Percentiles rank a stretch among this genome's conserved stretches.
phyloP scores from a whole-genome alignment of 2,888 invertebrate species.

The Machimus rusticus region DNA sequence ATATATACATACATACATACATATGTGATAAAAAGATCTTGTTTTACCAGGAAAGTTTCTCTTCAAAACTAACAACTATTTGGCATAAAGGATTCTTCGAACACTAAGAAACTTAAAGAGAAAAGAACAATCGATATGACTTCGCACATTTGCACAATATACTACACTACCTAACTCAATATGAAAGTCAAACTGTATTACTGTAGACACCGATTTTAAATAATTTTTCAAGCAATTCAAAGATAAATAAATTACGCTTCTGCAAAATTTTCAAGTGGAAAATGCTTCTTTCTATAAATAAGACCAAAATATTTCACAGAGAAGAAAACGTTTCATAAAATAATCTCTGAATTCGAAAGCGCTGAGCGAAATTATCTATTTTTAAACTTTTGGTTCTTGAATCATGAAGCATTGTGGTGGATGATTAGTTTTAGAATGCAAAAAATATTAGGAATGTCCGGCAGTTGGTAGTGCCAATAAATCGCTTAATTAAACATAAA shows the following conservation, averaged over 20 bases:
- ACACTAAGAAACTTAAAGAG: too few species aligned
- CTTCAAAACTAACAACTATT: neutral
- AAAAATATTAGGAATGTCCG: neutral
- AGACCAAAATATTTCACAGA: constrained; percentile 67
- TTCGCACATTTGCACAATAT: too few species aligned
- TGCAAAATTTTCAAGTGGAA: constrained; percentile 64
- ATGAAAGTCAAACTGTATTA: neutral
- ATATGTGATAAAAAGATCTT: neutral
- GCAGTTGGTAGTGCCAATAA: neutral
- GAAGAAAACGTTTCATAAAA: neutral
- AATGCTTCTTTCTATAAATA: constrained; percentile 84
- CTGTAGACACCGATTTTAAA: neutral
- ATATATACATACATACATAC: too few species aligned
- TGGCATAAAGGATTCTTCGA: neutral
- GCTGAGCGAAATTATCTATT: neutral
- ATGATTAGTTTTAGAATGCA: neutral
- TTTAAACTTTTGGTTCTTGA: neutral
- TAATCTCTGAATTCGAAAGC: neutral
- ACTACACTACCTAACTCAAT: neutral
- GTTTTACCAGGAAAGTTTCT: neutral
- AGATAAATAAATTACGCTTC: neutral
- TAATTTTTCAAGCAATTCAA: neutral
- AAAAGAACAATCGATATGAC: too few species aligned
- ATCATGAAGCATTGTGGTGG: neutral
- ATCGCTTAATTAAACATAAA: neutral